These are phyloP conservation scores for Anas platyrhynchos DNA, from an alignment of 2,113 vertebrate genomes.

Conservation along the genomic window DNA sequence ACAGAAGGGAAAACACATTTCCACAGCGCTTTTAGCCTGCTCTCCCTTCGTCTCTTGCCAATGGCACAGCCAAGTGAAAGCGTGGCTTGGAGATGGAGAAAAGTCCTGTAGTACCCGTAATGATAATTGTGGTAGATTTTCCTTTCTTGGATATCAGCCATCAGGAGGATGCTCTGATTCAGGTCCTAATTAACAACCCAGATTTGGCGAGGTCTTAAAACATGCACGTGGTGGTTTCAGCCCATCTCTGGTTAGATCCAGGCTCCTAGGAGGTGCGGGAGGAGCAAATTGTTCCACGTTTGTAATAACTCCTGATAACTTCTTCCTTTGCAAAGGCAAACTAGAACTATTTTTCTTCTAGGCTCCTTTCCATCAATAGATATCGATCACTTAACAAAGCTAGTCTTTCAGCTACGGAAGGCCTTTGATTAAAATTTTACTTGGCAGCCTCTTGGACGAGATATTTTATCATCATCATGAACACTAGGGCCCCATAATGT, in stretches of 20 bases:
- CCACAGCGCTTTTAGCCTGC: not conserved
- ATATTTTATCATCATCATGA: constrained; percentile 23
- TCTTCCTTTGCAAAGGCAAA: not conserved
- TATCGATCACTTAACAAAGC: constrained; percentile 38
- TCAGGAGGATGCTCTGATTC: not conserved
- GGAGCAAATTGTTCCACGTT: not conserved
- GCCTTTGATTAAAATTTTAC: constrained; percentile 43
- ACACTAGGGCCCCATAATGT: not conserved
- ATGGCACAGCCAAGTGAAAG: not conserved
- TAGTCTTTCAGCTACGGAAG: not conserved
- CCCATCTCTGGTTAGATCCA: not conserved
- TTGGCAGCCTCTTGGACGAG: constrained; percentile 29
- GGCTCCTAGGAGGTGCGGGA: not conserved
- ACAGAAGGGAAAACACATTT: not conserved
- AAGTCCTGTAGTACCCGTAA: not conserved
- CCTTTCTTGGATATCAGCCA: not conserved
- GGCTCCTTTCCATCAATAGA: not conserved
- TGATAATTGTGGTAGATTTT: not conserved
- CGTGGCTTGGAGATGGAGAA: not conserved
- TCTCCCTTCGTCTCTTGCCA: not conserved
- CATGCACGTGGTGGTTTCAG: not conserved
- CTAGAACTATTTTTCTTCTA: not conserved
- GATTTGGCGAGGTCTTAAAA: not conserved
- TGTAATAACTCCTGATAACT: not conserved
- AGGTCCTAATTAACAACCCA: not conserved